Evolutionary conservation across 2,888 invertebrate species (phyloP), one percentile per base, ranked within the genome.

Genomic region (Terebella lapidaria): DNA sequence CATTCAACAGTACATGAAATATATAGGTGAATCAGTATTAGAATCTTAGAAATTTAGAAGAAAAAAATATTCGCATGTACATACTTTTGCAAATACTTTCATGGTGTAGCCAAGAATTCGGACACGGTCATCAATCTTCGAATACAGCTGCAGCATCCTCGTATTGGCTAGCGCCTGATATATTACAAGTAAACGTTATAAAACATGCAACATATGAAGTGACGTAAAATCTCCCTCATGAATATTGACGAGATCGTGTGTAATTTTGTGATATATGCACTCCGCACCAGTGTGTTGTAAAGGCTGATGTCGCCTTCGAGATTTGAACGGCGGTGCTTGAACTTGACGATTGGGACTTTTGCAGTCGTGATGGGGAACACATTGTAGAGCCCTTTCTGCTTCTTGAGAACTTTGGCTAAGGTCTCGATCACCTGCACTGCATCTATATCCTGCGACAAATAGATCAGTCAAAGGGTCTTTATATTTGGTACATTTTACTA

Each of bases 341-440:
- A 85, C 73, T 86, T 86, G 29, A 86, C 83, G 61, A 86, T 86
- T 2, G 86, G 86, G 26, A 86, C 86, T 74, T 86, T 85, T 28
- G 86, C 86, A 20, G 83, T 83, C 3, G 83, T 78, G 54, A 86
- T 84, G 3, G 84, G 75, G 54, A 82, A 64, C 30, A 84, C 79
- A 53, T 81, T 76, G 59, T 73, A 72, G 53, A 83, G 71, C 4
- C 74, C 70, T 15, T 71, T 65, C 57, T 76, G 73, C 24, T 71
- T 71, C 63, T 74, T 75, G 61, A 84, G 68, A 30, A 73, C 71
- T 53, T 71, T 70, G 10, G 81, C 79, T 55, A 84, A 68, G 3
- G 73, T 70, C 62, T 81, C 76, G 56, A 84, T 82, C 20, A 72
- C 67, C 46, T 10, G 10, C 42, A 35, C 42, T 15, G 42, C 10